phyloP scores from a whole-genome alignment of 35 echinoderm and acorn worm species.

The Lytechinus variegatus region DNA sequence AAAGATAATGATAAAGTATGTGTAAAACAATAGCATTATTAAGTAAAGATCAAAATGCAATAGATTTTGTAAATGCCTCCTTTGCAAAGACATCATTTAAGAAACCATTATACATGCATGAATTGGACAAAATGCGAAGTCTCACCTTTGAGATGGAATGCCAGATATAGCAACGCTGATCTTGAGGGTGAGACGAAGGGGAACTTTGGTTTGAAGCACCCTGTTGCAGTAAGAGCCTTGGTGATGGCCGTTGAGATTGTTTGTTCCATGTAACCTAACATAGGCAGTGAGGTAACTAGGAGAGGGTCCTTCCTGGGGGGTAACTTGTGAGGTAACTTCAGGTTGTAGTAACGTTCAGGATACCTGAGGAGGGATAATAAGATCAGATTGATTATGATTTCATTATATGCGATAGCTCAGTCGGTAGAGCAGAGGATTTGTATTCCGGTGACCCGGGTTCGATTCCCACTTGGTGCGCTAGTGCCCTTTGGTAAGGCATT shows the following conservation, averaged over 20 bases:
- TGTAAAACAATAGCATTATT: too few species aligned
- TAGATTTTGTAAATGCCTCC: too few species aligned
- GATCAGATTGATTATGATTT: not conserved
- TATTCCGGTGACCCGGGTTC: too few species aligned
- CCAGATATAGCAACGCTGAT: constrained; percentile 90
- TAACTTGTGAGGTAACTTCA: constrained; percentile 94
- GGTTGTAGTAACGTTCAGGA: constrained; percentile 89
- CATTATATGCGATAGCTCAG: too few species aligned
- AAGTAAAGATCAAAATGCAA: too few species aligned
- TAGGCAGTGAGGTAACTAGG: constrained; percentile 89
- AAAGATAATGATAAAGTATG: too few species aligned
- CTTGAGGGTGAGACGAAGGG: constrained; percentile 84
- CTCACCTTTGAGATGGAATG: constrained; percentile 98
- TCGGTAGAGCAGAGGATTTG: too few species aligned
- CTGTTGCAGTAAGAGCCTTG: constrained; percentile 84
- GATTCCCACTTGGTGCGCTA: too few species aligned
- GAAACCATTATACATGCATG: too few species aligned
- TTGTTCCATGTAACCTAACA: constrained; percentile 99
- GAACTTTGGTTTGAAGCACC: constrained; percentile 99
- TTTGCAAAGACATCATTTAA: too few species aligned
- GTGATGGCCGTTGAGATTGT: constrained; percentile 83
- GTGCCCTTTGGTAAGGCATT: too few species aligned
- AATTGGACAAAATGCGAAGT: not conserved
- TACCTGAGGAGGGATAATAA: constrained; percentile 48
- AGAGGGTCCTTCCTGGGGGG: constrained; percentile 86